These are phyloP conservation scores for pig (Sus scrofa) DNA, from an alignment of 2,113 vertebrate genomes.

Conservation along the genomic window DNA sequence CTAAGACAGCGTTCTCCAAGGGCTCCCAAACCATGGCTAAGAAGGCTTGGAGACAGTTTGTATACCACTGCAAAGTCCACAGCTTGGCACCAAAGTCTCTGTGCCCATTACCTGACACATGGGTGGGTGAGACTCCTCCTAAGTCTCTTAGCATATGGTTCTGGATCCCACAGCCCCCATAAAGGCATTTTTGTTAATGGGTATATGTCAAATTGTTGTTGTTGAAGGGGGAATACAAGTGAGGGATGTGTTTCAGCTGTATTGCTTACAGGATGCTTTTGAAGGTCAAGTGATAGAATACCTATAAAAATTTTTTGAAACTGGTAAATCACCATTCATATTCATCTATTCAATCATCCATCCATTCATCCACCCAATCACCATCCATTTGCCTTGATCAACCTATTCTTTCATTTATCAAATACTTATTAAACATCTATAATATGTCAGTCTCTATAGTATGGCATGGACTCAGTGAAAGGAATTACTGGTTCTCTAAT, in stretches of 20 bases:
- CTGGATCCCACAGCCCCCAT: not conserved
- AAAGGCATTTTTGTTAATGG: not conserved
- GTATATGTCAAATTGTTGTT: not conserved
- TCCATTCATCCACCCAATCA: not conserved
- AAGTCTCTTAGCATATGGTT: not conserved
- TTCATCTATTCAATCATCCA: not conserved
- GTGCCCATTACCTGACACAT: not conserved
- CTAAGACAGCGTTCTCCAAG: not conserved
- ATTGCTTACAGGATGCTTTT: not conserved
- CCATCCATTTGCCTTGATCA: not conserved
- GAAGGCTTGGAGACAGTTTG: not conserved
- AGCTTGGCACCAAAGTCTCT: not conserved
- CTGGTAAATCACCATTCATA: not conserved
- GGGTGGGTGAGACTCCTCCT: not conserved
- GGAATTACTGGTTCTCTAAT: slow-evolving; percentile 5
- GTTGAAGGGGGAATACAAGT: not conserved
- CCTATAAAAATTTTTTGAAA: not conserved
- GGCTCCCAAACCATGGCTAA: not conserved
- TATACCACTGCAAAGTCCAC: not conserved
- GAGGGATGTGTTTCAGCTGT: not conserved
- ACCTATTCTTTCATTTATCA: slow-evolving; percentile 35
- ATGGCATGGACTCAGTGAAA: not conserved
- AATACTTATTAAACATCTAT: slow-evolving; percentile 1
- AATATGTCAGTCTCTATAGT: not conserved
- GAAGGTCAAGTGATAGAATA: not conserved